phyloP scores from a whole-genome alignment of 2,797 vertebrate genomes.

The Diglossa cyanea region DNA sequence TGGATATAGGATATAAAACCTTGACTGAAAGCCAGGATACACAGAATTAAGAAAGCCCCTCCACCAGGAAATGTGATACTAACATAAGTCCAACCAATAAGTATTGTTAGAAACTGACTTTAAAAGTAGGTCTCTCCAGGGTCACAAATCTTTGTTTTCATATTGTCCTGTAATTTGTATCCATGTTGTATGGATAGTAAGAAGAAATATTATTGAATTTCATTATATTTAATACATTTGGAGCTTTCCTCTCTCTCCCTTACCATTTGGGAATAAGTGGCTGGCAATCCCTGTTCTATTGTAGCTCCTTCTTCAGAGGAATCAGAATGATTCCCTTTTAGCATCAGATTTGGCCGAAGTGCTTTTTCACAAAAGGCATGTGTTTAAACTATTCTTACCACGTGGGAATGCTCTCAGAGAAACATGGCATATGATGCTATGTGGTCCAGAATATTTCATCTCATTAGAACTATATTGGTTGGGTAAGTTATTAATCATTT shows the following conservation, averaged over 20 bases:
- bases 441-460: not conserved
- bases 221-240: not conserved
- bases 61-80: not conserved
- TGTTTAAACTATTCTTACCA: not conserved
- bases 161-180: not conserved
- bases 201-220: not conserved
- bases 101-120: not conserved
- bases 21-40: not conserved
- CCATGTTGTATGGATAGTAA: not conserved
- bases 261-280: not conserved
- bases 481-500: slow-evolving; percentile 57
- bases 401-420: not conserved
- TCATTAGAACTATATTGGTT: slow-evolving; percentile 11
- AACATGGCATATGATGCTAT: not conserved
- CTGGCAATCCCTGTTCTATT: not conserved
- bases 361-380: not conserved
- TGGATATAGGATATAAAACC: not conserved
- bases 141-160: not conserved
- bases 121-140: not conserved
- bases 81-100: not conserved
- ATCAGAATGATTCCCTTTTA: not conserved
- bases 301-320: not conserved
- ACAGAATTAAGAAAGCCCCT: not conserved
- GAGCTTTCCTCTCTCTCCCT: not conserved
- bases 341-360: not conserved